Evolutionary conservation across 2,113 vertebrate species (phyloP).

Genomic region (Cercocebus atys): DNA sequence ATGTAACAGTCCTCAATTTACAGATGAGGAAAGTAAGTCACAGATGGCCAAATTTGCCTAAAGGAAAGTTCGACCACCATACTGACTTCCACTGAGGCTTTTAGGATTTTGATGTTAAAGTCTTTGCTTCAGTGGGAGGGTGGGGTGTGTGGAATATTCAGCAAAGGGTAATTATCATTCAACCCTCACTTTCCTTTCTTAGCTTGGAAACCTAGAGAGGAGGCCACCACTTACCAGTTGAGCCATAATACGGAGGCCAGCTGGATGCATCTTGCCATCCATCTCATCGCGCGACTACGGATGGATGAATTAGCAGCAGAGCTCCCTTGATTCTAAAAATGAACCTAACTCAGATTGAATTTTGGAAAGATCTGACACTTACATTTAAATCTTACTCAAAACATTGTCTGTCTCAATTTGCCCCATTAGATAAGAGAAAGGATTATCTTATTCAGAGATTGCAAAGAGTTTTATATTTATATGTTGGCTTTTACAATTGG

Average conservation of each 20-base stretch:
- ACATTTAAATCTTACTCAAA: not conserved
- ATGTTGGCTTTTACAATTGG: not conserved
- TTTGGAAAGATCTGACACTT: not conserved
- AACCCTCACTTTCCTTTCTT: not conserved
- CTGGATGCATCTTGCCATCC: not conserved
- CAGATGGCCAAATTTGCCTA: not conserved
- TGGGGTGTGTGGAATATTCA: not conserved
- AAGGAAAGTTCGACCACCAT: not conserved
- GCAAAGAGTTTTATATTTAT: not conserved
- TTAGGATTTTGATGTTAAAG: not conserved
- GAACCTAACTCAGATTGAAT: not conserved
- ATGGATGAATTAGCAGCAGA: not conserved
- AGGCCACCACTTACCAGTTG: not conserved
- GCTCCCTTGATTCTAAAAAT: not conserved
- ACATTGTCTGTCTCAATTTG: not conserved
- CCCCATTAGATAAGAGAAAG: not conserved
- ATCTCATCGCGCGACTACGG: not conserved
- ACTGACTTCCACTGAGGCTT: not conserved
- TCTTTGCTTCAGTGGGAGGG: not conserved
- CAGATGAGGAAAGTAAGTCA: not conserved
- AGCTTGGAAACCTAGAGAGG: not conserved
- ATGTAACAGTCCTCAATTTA: constrained; percentile 59
- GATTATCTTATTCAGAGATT: not conserved
- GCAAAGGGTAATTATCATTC: not conserved
- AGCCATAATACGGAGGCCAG: rapidly evolving